Conservation (phyloP, 2,797 vertebrate genomes). For the Sylvia borin region DNA sequence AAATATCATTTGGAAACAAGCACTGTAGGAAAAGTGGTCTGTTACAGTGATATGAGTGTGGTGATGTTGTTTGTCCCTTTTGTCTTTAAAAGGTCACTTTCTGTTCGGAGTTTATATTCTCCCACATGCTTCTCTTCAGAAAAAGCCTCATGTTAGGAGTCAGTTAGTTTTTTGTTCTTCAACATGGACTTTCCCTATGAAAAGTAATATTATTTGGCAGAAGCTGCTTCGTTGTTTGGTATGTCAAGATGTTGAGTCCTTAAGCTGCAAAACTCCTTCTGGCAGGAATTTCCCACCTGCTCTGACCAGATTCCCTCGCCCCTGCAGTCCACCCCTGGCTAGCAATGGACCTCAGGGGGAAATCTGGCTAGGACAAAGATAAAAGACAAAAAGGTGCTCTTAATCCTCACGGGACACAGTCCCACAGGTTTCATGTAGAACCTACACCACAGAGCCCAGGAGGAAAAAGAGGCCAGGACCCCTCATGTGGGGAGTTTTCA, state of each 20-base stretch:
- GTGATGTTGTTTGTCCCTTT: background rate
- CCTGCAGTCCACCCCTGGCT: no score
- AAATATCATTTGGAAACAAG: conserved; percentile 4
- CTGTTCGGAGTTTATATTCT: background rate
- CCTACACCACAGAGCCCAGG: no score
- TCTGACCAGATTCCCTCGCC: background rate
- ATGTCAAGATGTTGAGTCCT: background rate
- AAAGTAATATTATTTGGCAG: background rate
- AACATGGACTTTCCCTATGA: background rate
- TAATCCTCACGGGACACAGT: no score
- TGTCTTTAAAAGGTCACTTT: conserved; percentile 54
- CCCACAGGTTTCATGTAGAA: no score
- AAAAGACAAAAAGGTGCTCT: no score
- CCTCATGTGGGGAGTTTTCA: no score
- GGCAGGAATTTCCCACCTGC: background rate
- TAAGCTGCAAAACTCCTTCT: background rate
- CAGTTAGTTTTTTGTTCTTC: background rate
- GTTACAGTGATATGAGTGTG: background rate
- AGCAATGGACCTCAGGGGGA: no score
- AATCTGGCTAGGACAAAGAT: no score
- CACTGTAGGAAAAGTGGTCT: background rate
- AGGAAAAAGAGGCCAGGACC: no score
- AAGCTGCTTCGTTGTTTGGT: background rate
- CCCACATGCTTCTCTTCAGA: background rate
- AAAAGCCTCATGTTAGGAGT: background rate